Evolutionary conservation across 2,888 invertebrate species (phyloP).

Genomic region (Deilephila porcellus): DNA sequence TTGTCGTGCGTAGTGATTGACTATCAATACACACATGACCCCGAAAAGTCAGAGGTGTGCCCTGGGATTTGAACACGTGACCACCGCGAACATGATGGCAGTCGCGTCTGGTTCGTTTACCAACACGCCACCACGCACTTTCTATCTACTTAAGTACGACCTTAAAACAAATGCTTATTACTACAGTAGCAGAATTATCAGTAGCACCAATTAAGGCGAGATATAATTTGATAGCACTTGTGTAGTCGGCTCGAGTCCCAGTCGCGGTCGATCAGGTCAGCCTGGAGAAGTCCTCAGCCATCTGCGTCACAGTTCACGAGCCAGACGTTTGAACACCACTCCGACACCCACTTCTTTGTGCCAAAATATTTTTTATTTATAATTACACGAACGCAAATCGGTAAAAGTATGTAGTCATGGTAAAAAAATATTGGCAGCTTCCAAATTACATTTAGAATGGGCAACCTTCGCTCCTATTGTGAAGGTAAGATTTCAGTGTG

Average conservation of each 20-base stretch:
- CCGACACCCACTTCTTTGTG: conserved; percentile 6
- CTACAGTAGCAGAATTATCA: background rate
- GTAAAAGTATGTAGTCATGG: conserved; percentile 2
- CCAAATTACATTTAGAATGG: conserved; percentile 13
- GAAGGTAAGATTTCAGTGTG: background rate
- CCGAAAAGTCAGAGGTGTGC: no score
- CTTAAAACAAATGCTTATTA: no score
- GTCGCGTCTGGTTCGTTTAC: no score
- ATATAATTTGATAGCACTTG: conserved; percentile 21
- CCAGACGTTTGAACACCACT: conserved; percentile 17
- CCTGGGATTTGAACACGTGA: no score
- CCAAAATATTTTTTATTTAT: conserved; percentile 24
- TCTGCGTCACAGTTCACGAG: conserved; percentile 6
- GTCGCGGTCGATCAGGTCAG: conserved; percentile 2
- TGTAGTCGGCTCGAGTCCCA: background rate
- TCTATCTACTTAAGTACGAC: no score
- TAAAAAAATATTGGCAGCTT: conserved; percentile 16
- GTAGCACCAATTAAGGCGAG: conserved; percentile 2
- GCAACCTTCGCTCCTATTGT: conserved; percentile 6
- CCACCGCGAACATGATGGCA: no score
- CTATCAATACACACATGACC: no score
- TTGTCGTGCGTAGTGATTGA: no score
- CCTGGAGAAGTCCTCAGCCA: background rate
- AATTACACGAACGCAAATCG: conserved; percentile 7
- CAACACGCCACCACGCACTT: no score